Conservation (phyloP, 2,888 invertebrate genomes). For the Erpobdella octoculata region DNA sequence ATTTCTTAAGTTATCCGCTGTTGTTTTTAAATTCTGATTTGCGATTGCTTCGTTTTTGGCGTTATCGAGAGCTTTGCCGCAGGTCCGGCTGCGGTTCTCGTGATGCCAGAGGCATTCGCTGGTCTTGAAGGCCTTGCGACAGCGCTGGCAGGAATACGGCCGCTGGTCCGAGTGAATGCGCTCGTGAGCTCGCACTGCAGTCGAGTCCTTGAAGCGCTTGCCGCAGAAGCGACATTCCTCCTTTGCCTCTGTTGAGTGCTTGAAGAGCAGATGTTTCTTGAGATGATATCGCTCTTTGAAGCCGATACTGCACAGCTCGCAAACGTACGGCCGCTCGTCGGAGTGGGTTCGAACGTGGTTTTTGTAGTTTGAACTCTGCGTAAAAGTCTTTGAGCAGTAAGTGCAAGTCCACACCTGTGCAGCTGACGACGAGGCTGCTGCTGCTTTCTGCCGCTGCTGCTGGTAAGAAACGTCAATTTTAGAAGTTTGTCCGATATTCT, state of each 20-base stretch:
- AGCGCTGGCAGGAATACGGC: conserved; percentile 37
- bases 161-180: conserved; percentile 38
- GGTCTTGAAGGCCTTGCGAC: conserved; percentile 39
- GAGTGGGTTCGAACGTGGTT: conserved; percentile 40
- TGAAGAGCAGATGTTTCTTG: conserved; percentile 39
- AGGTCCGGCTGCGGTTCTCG: conserved; percentile 39
- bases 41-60: neutral
- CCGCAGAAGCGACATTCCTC: conserved; percentile 38
- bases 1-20: too few relatives aligned
- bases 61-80: conserved; percentile 32
- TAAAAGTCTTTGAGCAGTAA: conserved; percentile 38
- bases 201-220: conserved; percentile 40
- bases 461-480: too few relatives aligned
- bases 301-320: conserved; percentile 38
- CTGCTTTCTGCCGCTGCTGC: too few relatives aligned
- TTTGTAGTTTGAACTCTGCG: conserved; percentile 39
- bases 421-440: too few relatives aligned
- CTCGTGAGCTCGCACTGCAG: conserved; percentile 39
- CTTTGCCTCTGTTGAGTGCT: conserved; percentile 37
- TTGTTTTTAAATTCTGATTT: too few relatives aligned
- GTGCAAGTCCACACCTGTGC: conserved; percentile 36
- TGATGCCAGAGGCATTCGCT: conserved; percentile 40
- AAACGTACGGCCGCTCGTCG: conserved; percentile 39
- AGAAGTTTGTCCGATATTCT: too few relatives aligned
- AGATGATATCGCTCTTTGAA: conserved; percentile 40